These are phyloP conservation scores for Diadema setosum DNA, from an alignment of 35 echinoderm and acorn worm species.

Conservation along the genomic window DNA sequence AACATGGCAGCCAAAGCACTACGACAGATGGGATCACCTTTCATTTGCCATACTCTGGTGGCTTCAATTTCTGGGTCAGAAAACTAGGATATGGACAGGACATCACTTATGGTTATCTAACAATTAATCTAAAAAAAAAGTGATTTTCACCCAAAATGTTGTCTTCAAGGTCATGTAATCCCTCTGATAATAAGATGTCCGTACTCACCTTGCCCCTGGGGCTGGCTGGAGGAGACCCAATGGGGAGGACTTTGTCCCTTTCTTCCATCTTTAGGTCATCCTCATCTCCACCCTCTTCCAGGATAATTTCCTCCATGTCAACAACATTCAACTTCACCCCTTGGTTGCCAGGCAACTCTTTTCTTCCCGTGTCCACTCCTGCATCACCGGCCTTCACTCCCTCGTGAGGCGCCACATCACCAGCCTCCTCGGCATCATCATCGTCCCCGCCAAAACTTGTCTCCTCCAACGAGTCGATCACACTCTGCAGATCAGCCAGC, in stretches of 20 bases:
- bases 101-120: no score
- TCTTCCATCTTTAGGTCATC: neutral
- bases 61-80: no score
- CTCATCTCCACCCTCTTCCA: neutral
- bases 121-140: no score
- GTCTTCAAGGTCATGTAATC: no score
- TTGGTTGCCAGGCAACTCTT: no score
- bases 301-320: neutral
- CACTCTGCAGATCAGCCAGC: conserved; percentile 12
- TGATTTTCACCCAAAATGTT: no score
- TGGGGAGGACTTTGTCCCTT: neutral
- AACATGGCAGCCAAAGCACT: no score
- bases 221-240: neutral
- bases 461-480: neutral
- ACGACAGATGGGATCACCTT: no score
- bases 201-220: neutral
- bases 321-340: neutral
- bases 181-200: no score
- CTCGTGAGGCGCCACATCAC: neutral
- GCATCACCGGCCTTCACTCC: neutral
- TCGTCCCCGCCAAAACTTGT: neutral
- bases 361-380: no score
- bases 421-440: neutral
- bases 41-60: no score
- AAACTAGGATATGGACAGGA: no score